Conservation (phyloP, 2,888 invertebrate species). For the Euplagia quadripunctaria region DNA sequence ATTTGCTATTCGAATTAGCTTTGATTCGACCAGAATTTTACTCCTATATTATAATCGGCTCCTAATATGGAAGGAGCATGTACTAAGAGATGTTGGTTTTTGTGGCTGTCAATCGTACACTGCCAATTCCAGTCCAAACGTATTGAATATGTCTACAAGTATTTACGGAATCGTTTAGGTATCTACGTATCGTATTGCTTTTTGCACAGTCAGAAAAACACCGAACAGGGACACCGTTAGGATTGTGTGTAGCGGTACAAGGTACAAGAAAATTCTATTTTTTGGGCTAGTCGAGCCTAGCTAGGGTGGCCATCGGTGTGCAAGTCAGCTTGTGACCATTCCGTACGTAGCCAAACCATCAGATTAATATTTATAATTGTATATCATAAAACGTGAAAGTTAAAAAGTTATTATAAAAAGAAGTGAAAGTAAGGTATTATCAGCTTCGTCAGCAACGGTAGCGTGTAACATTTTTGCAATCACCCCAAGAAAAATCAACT, state of each 20-base stretch:
- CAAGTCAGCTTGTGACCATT: no score
- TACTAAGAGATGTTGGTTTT: not conserved
- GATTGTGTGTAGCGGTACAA: not conserved
- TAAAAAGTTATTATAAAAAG: not conserved
- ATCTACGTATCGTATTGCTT: no score
- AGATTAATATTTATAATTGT: not conserved
- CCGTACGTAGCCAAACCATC: no score
- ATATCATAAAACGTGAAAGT: constrained; percentile 1
- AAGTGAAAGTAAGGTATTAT: not conserved
- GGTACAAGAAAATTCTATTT: not conserved
- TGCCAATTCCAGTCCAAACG: not conserved
- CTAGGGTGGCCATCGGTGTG: no score
- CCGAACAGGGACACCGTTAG: not conserved
- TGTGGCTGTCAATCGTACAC: not conserved
- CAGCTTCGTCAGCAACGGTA: not conserved
- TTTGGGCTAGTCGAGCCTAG: no score
- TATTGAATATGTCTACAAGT: no score
- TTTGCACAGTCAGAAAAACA: not conserved
- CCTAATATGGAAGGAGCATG: not conserved
- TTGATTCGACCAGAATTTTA: not conserved
- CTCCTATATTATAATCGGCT: not conserved
- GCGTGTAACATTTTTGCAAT: not conserved
- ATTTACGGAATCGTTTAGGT: no score
- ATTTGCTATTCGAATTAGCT: not conserved
- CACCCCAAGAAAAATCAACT: not conserved